These are phyloP conservation scores for Urocyon cinereoargenteus DNA, from an alignment of 2,797 vertebrate species.

Conservation along the genomic window DNA sequence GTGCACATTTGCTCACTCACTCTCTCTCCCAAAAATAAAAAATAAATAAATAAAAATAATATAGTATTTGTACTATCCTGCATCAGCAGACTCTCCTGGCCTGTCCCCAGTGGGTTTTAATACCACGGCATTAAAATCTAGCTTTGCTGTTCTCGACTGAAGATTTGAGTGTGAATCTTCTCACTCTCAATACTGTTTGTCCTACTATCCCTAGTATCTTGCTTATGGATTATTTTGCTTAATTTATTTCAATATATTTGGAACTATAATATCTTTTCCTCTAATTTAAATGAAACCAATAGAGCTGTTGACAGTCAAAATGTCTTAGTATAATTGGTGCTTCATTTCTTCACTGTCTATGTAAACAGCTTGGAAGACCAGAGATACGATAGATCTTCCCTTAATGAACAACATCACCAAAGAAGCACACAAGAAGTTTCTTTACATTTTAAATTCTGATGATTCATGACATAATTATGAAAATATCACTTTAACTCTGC, in stretches of 20 bases:
- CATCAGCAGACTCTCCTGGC: neutral
- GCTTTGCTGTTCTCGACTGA: neutral
- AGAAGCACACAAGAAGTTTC: neutral
- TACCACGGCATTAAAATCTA: neutral
- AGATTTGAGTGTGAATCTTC: neutral
- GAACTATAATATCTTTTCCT: neutral
- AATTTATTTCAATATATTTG: neutral
- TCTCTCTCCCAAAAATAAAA: neutral
- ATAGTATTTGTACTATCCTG: neutral
- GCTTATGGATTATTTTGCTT: neutral
- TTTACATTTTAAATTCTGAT: neutral
- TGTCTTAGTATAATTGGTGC: neutral
- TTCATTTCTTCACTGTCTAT: neutral
- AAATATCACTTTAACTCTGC: neutral
- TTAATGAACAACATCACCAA: neutral
- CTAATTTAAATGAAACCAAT: neutral
- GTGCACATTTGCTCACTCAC: fast-evolving
- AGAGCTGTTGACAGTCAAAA: neutral
- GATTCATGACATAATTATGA: neutral
- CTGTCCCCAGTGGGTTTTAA: neutral
- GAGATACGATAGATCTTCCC: neutral
- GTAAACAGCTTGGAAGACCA: neutral
- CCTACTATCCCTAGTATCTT: neutral
- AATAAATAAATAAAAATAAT: neutral
- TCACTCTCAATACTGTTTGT: neutral